Percentiles rank a stretch among this genome's conserved stretches.
Evolutionary conservation across 1,140 invertebrate genomes (phyloP).

Genomic region (Euwallacea fornicatus): DNA sequence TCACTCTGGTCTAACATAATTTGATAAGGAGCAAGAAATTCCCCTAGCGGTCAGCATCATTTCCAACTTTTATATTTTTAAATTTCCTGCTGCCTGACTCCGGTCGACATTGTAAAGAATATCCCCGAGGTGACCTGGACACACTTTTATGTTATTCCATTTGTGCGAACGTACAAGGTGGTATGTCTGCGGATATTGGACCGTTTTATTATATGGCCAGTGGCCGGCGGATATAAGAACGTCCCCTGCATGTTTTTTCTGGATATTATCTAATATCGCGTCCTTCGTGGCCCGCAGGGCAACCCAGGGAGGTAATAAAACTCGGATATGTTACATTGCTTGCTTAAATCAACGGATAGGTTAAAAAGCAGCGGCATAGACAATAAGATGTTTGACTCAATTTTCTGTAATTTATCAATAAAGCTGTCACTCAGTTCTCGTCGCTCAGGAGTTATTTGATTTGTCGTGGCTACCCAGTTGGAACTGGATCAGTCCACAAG

Average conservation of each 20-base stretch:
- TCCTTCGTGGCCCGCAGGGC: slow-evolving; percentile 12
- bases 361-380: neutral
- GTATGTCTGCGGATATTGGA: slow-evolving; percentile 35
- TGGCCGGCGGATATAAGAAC: slow-evolving; percentile 32
- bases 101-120: slow-evolving; percentile 11
- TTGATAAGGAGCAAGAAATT: neutral
- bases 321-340: neutral
- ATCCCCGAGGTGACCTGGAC: slow-evolving; percentile 35
- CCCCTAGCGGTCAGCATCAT: slow-evolving; percentile 4
- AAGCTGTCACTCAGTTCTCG: too few relatives aligned
- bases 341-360: neutral
- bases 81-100: slow-evolving; percentile 27
- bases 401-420: too few relatives aligned
- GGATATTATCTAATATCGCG: slow-evolving; percentile 37
- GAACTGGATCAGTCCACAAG: too few relatives aligned
- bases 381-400: too few relatives aligned
- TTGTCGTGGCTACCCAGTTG: too few relatives aligned
- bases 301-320: slow-evolving; percentile 23
- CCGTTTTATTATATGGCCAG: slow-evolving; percentile 36
- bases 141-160: slow-evolving; percentile 38
- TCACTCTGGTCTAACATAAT: too few relatives aligned
- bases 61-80: slow-evolving; percentile 29
- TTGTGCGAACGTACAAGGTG: slow-evolving; percentile 35
- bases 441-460: too few relatives aligned
- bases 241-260: slow-evolving; percentile 36